Base-by-base conservation (phyloP, 2,797 vertebrate genomes). In the Coregonus ussuriensis region DNA sequence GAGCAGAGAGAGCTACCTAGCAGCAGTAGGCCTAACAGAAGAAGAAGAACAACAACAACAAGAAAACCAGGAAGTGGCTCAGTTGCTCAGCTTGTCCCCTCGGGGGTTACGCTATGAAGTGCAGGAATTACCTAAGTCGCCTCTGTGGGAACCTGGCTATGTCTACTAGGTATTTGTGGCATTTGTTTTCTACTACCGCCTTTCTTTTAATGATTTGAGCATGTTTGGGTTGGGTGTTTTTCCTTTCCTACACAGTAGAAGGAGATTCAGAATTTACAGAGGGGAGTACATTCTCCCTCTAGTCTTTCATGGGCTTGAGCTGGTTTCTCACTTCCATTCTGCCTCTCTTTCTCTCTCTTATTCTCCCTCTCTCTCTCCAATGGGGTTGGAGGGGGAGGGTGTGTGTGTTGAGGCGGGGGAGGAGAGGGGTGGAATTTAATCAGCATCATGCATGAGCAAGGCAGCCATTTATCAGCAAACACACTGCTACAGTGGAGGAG, bases 391-490 rank as follows among this genome's bases (percentile, higher is more conserved):
- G 6, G 56, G 9, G 4, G 16, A 56, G 53, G 16, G 6, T 54
- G 4, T 25, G 21, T 63, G 59, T 25, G n/a, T 7, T 3, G 9
- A 47, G 9, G 41, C 2, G 41, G 41, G 41, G 9, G 41, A 82
- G 79, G 81, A 74, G 73, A 76, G 65, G 74, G 68, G 41, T 47
- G 41, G 41, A 47, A 87, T 88, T 83, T 80, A 88, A 90, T 88
- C 84, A 90, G 80, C 71, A 79, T 82, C 78, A 74, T 85, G 41
- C 41, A 47, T 47, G 9, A 47, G 86, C 81, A 79, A 85, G 74
- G 56, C 71, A 76, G 59, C 70, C 74, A 63, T 83, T 86, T 83
- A 80, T 86, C 80, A 86, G 79, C 63, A 79, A 71, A 75, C 84
- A 80, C 76, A 47, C 9, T 47, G 41, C 41, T 47, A 1, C 11